These are phyloP conservation scores for Serrognathus titanus DNA, from an alignment of 2,888 invertebrate species.

Conservation along the genomic window DNA sequence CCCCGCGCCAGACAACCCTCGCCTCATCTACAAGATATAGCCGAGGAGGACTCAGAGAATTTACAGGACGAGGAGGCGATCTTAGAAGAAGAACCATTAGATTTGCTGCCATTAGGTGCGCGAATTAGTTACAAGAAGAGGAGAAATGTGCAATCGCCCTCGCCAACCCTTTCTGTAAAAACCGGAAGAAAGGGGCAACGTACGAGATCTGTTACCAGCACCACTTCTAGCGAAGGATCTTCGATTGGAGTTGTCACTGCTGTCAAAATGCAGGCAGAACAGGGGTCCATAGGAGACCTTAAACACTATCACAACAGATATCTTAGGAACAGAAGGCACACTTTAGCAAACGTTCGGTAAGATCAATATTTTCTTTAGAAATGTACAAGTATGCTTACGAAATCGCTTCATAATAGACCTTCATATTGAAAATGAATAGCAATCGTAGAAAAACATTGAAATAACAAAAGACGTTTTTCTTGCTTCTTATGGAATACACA, in stretches of 20 bases:
- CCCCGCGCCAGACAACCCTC: conserved; percentile 65
- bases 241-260: conserved; percentile 37
- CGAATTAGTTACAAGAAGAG: conserved; percentile 39
- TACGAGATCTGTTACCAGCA: conserved; percentile 35
- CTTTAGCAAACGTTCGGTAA: conserved; percentile 90
- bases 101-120: conserved; percentile 49
- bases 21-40: conserved; percentile 72
- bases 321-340: conserved; percentile 82
- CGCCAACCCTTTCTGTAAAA: conserved; percentile 60
- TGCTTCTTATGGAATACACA: too few species aligned
- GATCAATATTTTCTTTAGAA: conserved; percentile 43
- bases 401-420: too few species aligned
- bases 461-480: too few species aligned
- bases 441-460: too few species aligned
- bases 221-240: conserved; percentile 44
- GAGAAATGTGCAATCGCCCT: conserved; percentile 55
- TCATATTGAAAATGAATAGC: too few species aligned
- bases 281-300: conserved; percentile 85
- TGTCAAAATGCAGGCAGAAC: conserved; percentile 87
- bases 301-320: conserved; percentile 85
- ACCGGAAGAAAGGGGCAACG: conserved; percentile 54
- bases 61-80: conserved; percentile 54
- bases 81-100: conserved; percentile 53
- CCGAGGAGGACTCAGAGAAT: conserved; percentile 72
- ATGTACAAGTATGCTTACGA: too few species aligned